These are phyloP conservation scores for Tragelaphus buxtoni DNA, from an alignment of 2,113 vertebrate species.

Conservation along the genomic window DNA sequence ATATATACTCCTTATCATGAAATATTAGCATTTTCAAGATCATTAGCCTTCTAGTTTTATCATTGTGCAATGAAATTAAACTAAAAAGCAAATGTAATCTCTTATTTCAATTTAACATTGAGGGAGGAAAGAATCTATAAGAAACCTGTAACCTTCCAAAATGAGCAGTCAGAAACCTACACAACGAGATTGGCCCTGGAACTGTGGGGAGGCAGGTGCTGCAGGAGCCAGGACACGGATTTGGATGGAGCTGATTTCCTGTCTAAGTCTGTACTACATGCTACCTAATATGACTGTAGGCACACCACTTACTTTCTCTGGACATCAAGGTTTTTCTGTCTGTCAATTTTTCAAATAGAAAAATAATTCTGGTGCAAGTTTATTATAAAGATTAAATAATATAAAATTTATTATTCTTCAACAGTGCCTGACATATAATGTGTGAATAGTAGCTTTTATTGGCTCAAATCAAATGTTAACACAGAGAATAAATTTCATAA, in stretches of 20 bases:
- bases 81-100: conserved; percentile 17
- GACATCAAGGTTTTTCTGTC: not conserved
- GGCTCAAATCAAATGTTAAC: not conserved
- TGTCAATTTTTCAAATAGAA: not conserved
- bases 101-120: not conserved
- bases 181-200: not conserved
- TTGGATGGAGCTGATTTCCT: not conserved
- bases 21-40: conserved; percentile 2
- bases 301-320: not conserved
- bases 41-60: not conserved
- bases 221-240: not conserved
- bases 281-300: not conserved
- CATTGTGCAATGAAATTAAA: not conserved
- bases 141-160: not conserved
- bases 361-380: not conserved
- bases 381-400: not conserved
- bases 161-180: not conserved
- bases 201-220: not conserved
- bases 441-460: not conserved
- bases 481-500: not conserved
- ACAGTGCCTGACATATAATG: not conserved
- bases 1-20: not conserved
- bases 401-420: not conserved
- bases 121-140: not conserved
- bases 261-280: not conserved